Conservation (phyloP, 2,888 invertebrate genomes). For the Furcula furcula region DNA sequence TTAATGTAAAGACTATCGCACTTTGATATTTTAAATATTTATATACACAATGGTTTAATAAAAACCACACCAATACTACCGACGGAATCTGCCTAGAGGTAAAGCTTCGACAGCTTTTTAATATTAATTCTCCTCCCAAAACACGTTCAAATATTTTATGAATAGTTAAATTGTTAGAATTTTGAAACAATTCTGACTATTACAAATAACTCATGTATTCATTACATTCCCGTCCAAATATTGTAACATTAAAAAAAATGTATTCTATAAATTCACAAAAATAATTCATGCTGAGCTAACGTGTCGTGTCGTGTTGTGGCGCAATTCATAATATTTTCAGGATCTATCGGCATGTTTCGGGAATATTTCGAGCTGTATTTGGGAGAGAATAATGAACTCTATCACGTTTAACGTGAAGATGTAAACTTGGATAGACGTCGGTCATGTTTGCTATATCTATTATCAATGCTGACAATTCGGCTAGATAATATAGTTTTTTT, state of each 20-base stretch:
- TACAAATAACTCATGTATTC: neutral
- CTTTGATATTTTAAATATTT: too few relatives aligned
- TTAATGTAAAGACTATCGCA: too few relatives aligned
- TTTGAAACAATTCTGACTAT: too few relatives aligned
- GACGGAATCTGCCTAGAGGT: too few relatives aligned
- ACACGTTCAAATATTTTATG: too few relatives aligned
- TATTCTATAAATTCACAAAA: slow-evolving; percentile 2
- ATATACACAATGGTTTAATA: too few relatives aligned
- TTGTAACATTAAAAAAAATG: slow-evolving; percentile 3
- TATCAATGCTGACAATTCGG: slow-evolving; percentile 11
- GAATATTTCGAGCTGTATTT: slow-evolving; percentile 7
- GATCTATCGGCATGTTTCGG: slow-evolving; percentile 6
- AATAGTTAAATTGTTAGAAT: too few relatives aligned
- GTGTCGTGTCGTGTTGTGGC: too few relatives aligned
- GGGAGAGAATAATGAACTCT: slow-evolving; percentile 18
- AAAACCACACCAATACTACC: too few relatives aligned
- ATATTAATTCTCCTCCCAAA: too few relatives aligned
- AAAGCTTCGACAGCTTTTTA: too few relatives aligned
- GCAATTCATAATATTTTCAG: slow-evolving; percentile 11
- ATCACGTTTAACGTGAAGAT: slow-evolving; percentile 7
- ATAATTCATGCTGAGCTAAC: slow-evolving; percentile 23
- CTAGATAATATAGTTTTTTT: too few relatives aligned
- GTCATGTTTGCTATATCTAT: slow-evolving; percentile 1
- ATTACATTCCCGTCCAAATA: slow-evolving; percentile 8
- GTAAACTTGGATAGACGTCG: slow-evolving; percentile 1